Base-by-base conservation (phyloP, 1,140 invertebrate species). In the Bombus terrestris region DNA sequence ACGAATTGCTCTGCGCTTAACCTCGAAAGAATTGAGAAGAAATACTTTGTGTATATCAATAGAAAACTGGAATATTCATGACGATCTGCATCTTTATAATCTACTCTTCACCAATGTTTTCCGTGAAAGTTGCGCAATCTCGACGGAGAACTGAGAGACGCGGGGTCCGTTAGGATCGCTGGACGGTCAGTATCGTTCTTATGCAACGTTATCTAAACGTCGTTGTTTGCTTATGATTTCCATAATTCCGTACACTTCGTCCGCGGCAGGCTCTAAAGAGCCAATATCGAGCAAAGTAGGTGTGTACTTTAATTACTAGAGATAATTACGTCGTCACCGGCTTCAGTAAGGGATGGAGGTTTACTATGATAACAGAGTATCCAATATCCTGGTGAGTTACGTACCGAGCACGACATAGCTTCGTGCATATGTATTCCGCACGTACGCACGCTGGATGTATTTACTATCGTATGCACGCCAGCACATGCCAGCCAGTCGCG, bases 251-350 rank as follows among this genome's bases (percentile, higher is more conserved):
- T 43, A 35, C 59, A 62, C 37, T 77, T 80, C 81, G 77, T 81
- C 53, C 43, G 43, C 37, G 25, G 35, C 62, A 41, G 80, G 80
- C 73, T 81, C 81, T 84, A 90, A 90, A 89, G 88, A 87, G 85
- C 77, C 85, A 89, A 90, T 90, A 90, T 84, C 86, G 71, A 15
- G 75, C 79, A 77, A 89, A 90, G 87, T 85, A 84, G 85, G 59
- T 90, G 82, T 88, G 81, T 90, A 83, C 90, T 88, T 91, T 91
- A 91, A 90, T 91, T 91, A 91, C 89, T 82, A 83, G 82, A 87
- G 89, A 90, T 91, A 91, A 91, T 91, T 91, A 91, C 89, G 82
- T 90, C 89, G 86, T 91, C 89, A 89, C 82, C 85, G 73, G 74
- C 22, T 66, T 81, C 66, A 66, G 71, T 88, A 88, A 89, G 84